Conservation (phyloP, 2,888 invertebrate genomes). For the Panopea generosa region DNA sequence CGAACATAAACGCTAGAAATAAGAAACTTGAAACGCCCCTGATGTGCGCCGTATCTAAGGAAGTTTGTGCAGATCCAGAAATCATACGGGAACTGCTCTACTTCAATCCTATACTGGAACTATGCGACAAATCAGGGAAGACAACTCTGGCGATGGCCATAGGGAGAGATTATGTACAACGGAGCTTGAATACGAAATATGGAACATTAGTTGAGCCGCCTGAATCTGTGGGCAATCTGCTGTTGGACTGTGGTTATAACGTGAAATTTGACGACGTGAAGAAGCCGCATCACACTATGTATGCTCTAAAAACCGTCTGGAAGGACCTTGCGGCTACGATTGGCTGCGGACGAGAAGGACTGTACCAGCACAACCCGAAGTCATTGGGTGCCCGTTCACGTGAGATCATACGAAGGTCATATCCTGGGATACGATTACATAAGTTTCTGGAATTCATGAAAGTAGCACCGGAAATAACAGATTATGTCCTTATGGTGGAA, state of each 20-base stretch:
- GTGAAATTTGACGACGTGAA: conserved; percentile 52
- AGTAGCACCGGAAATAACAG: conserved; percentile 46
- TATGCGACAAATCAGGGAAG: conserved; percentile 53
- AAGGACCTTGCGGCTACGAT: conserved; percentile 56
- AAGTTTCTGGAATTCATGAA: conserved; percentile 53
- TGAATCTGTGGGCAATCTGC: conserved; percentile 37
- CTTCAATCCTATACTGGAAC: conserved; percentile 53
- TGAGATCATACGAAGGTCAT: conserved; percentile 40
- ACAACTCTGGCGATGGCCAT: conserved; percentile 53
- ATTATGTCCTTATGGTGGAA: conserved; percentile 35
- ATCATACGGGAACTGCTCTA: conserved; percentile 53
- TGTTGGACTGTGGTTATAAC: conserved; percentile 59
- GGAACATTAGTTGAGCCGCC: not conserved
- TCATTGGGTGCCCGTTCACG: conserved; percentile 39
- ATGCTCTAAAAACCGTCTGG: conserved; percentile 54
- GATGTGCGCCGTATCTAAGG: conserved; percentile 47
- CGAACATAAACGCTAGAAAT: conserved; percentile 55
- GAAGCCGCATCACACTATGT: conserved; percentile 54
- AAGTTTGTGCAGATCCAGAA: conserved; percentile 27
- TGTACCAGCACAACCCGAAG: conserved; percentile 51
- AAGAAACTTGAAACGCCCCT: conserved; percentile 55
- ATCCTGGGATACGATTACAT: conserved; percentile 51
- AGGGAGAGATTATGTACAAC: conserved; percentile 37
- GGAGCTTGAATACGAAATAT: conserved; percentile 3
- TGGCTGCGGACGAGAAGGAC: conserved; percentile 49